Evolutionary conservation across 2,888 invertebrate genomes (phyloP).

Genomic region (Drosophila quasianomalipes): DNA sequence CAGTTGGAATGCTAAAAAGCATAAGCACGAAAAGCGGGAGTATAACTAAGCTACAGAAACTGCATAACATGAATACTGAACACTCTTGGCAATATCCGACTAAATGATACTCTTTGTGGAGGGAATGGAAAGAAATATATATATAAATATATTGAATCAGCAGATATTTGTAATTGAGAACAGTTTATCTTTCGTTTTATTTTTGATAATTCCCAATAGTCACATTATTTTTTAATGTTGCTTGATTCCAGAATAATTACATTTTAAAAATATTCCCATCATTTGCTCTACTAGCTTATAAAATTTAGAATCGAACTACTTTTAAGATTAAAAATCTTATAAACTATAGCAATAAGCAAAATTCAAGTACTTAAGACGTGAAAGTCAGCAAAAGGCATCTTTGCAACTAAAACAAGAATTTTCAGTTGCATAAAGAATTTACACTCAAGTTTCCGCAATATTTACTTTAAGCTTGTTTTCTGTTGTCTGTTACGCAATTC

Average conservation of each 20-base stretch:
- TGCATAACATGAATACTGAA: slow-evolving; percentile 38
- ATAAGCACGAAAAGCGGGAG: slow-evolving; percentile 34
- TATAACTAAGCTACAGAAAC: slow-evolving; percentile 39
- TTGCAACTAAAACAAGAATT: slow-evolving; percentile 1
- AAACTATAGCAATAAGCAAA: too few relatives aligned
- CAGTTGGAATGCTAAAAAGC: slow-evolving; percentile 53
- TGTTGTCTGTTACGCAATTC: slow-evolving; percentile 3
- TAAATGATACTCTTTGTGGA: slow-evolving; percentile 2
- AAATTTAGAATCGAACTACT: not conserved
- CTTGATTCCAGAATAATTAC: rapidly evolving
- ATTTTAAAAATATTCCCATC: not conserved
- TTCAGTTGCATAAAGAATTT: slow-evolving; percentile 3
- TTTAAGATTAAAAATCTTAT: not conserved
- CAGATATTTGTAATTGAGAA: too few relatives aligned
- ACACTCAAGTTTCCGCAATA: slow-evolving; percentile 7
- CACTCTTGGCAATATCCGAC: slow-evolving; percentile 6
- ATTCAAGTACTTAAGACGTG: not conserved
- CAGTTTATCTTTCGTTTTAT: rapidly evolving
- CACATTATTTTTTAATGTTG: not conserved
- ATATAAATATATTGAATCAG: not conserved
- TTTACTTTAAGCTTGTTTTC: slow-evolving; percentile 11
- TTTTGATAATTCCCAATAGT: not conserved
- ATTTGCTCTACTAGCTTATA: too few relatives aligned
- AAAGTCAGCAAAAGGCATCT: not conserved
- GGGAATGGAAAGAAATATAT: not conserved